These are phyloP conservation scores for Mya arenaria DNA, from an alignment of 1,140 invertebrate genomes.

Conservation along the genomic window DNA sequence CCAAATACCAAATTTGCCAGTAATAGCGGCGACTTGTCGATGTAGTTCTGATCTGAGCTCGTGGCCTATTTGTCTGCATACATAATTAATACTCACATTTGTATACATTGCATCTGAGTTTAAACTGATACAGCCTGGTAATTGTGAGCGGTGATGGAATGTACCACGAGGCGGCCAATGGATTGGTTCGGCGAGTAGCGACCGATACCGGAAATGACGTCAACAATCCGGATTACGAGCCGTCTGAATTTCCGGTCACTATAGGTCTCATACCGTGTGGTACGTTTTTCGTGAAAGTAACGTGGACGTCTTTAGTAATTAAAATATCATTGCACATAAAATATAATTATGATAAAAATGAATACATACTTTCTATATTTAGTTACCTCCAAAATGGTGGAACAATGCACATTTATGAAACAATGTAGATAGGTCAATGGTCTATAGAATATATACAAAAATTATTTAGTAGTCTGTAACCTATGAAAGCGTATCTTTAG, in stretches of 20 bases:
- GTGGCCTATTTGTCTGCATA: neutral
- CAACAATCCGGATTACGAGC: neutral
- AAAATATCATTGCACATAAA: neutral
- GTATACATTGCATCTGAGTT: neutral
- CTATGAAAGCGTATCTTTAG: no score
- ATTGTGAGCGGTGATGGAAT: conserved; percentile 35
- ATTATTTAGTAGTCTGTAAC: no score
- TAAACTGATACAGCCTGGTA: conserved; percentile 4
- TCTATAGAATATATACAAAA: neutral
- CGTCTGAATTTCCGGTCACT: neutral
- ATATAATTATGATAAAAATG: neutral
- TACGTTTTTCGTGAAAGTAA: neutral
- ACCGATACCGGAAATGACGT: conserved; percentile 1
- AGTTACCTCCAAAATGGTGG: neutral
- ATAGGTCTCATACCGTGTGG: conserved; percentile 34
- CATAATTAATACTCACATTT: neutral
- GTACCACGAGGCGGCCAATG: conserved; percentile 39
- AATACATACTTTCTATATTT: neutral
- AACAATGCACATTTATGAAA: neutral
- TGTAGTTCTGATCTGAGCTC: neutral
- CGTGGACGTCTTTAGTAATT: neutral
- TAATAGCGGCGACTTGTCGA: neutral
- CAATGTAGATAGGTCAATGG: neutral
- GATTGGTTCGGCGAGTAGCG: conserved; percentile 1
- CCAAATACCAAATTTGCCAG: neutral